phyloP scores from a whole-genome alignment of 2,797 vertebrate genomes.

The Adelosebastes latens region DNA sequence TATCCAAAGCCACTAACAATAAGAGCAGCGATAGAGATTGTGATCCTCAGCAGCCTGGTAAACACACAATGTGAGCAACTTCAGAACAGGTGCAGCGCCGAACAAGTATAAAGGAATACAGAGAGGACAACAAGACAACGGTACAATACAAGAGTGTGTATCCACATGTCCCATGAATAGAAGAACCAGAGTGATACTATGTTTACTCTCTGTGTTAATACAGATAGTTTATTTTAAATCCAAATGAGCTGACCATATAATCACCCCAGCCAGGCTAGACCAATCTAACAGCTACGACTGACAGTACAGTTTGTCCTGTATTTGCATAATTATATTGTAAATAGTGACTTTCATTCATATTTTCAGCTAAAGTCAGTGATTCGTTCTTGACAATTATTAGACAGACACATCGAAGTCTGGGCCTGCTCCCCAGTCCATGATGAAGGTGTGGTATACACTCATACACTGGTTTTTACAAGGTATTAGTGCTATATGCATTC shows the following conservation, averaged over 20 bases:
- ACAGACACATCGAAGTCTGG: background rate
- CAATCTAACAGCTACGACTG: background rate
- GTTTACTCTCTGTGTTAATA: conserved; percentile 6
- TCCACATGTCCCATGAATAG: conserved; percentile 15
- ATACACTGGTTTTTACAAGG: background rate
- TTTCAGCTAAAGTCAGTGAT: background rate
- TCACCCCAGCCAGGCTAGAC: background rate
- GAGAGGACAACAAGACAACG: conserved; percentile 11
- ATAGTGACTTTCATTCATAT: background rate
- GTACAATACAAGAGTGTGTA: conserved; percentile 20
- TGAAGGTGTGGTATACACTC: background rate
- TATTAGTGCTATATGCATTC: background rate
- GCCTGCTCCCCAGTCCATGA: background rate
- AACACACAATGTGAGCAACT: conserved; percentile 41
- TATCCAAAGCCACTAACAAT: conserved; percentile 66
- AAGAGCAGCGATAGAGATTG: conserved; percentile 51
- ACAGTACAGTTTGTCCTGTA: background rate
- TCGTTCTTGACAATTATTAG: background rate
- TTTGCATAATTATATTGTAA: background rate
- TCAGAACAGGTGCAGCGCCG: conserved; percentile 56
- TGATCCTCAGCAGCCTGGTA: conserved; percentile 58
- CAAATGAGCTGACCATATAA: background rate
- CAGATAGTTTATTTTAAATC: conserved; percentile 2
- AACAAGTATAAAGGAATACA: conserved; percentile 27
- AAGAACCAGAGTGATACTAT: background rate